Evolutionary conservation across 2,113 vertebrate genomes (phyloP).

Genomic region (Entosphenus tridentatus): DNA sequence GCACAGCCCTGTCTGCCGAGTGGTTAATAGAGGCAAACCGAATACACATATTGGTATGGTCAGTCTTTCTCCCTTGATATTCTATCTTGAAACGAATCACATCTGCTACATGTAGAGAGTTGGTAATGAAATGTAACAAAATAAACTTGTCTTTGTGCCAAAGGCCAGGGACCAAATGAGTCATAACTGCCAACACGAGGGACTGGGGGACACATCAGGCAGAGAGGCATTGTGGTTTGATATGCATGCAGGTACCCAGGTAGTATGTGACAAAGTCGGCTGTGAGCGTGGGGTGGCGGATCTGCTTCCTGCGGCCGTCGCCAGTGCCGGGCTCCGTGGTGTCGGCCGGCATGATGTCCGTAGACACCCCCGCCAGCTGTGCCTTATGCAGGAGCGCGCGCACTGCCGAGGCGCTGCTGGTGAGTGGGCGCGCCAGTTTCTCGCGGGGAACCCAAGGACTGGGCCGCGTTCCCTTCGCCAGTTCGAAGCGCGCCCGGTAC

Average conservation of each 20-base stretch:
- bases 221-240: too few species aligned
- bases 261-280: conserved; percentile 98
- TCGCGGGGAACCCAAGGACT: conserved; percentile 93
- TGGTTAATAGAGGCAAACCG: too few species aligned
- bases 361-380: conserved; percentile 93
- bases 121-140: too few species aligned
- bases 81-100: too few species aligned
- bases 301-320: conserved; percentile 73
- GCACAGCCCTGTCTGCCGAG: too few species aligned
- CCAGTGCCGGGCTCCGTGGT: conserved; percentile 72
- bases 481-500: conserved; percentile 72
- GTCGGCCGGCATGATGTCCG: conserved; percentile 87
- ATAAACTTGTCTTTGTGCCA: too few species aligned
- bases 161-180: too few species aligned
- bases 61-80: too few species aligned
- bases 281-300: conserved; percentile 79
- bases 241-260: conserved; percentile 34
- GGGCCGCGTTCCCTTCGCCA: conserved; percentile 68
- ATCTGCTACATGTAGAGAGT: too few species aligned
- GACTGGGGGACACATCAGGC: too few species aligned
- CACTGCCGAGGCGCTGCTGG: conserved; percentile 84
- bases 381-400: conserved; percentile 91
- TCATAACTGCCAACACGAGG: too few species aligned
- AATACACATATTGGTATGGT: too few species aligned
- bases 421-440: conserved; percentile 71